phyloP scores from a whole-genome alignment of 2,113 vertebrate species.

The Ophthalmotilapia sp. region DNA sequence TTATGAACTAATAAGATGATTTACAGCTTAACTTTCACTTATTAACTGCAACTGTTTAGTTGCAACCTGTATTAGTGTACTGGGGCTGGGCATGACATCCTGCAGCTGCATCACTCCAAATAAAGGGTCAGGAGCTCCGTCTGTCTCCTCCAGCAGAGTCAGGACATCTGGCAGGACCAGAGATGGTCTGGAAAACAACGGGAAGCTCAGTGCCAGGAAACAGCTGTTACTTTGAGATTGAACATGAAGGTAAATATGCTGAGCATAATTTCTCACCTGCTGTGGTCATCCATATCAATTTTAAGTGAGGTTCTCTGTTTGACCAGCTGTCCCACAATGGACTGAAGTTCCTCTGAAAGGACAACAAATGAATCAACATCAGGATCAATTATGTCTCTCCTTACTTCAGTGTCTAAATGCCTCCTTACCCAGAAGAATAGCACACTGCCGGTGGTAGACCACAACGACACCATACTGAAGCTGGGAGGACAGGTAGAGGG shows the following conservation, averaged over 20 bases:
- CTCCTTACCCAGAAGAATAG: constrained; percentile 75
- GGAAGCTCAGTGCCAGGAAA: not conserved
- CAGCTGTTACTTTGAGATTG: not conserved
- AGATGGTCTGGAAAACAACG: constrained; percentile 25
- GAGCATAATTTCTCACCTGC: constrained; percentile 27
- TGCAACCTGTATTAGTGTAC: constrained; percentile 49
- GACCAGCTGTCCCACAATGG: constrained; percentile 60
- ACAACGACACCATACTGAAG: constrained; percentile 82
- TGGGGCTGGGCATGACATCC: constrained; percentile 44
- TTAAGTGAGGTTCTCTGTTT: constrained; percentile 29
- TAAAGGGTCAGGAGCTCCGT: constrained; percentile 58
- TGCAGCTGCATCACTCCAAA: constrained; percentile 59
- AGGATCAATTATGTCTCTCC: not conserved
- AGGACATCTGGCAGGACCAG: constrained; percentile 39
- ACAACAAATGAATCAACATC: not conserved
- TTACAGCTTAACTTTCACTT: not conserved
- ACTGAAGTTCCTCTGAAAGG: constrained; percentile 77
- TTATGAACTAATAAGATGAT: not conserved
- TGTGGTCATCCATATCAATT: constrained; percentile 69
- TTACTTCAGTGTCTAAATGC: not conserved
- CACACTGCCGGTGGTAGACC: constrained; percentile 81
- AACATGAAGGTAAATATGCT: not conserved
- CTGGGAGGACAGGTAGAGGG: constrained; percentile 85
- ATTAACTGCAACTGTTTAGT: not conserved
- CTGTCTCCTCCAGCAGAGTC: constrained; percentile 42